These are phyloP conservation scores for Eutrigla gurnardus DNA, from an alignment of 2,797 vertebrate genomes.

Conservation along the genomic window DNA sequence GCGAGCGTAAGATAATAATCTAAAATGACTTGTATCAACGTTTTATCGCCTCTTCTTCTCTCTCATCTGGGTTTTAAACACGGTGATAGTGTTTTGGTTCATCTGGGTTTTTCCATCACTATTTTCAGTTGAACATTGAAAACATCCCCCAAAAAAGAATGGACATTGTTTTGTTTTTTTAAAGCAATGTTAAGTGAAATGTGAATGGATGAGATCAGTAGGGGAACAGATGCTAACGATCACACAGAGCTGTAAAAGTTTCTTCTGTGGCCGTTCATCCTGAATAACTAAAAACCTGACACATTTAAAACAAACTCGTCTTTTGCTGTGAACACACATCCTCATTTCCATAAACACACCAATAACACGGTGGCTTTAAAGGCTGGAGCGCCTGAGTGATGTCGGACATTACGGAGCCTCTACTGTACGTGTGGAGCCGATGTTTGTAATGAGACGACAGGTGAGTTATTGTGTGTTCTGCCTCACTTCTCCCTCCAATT, in stretches of 20 bases:
- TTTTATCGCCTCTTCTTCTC: background rate
- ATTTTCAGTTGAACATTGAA: background rate
- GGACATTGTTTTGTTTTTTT: too few species aligned
- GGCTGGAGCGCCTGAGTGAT: background rate
- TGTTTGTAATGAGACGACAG: slow-evolving; percentile 16
- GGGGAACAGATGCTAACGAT: background rate
- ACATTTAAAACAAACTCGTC: background rate
- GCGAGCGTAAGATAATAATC: background rate
- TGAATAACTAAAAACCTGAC: too few species aligned
- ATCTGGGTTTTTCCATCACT: background rate
- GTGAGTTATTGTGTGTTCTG: slow-evolving; percentile 34
- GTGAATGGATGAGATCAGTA: background rate
- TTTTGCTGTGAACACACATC: background rate
- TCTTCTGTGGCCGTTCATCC: background rate
- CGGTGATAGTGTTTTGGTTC: too few species aligned
- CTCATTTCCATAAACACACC: background rate
- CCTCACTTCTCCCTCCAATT: slow-evolving; percentile 36
- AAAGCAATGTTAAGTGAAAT: background rate
- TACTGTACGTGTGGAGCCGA: background rate
- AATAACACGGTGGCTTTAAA: background rate
- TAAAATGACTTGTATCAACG: background rate
- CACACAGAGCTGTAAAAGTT: background rate
- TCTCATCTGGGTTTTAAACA: background rate
- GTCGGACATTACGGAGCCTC: background rate
- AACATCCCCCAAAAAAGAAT: background rate